A percentile compares a stretch with the other conserved stretches of the same genome.
Conservation (phyloP, 2,113 vertebrate species). For the Gracilinanus agilis region DNA sequence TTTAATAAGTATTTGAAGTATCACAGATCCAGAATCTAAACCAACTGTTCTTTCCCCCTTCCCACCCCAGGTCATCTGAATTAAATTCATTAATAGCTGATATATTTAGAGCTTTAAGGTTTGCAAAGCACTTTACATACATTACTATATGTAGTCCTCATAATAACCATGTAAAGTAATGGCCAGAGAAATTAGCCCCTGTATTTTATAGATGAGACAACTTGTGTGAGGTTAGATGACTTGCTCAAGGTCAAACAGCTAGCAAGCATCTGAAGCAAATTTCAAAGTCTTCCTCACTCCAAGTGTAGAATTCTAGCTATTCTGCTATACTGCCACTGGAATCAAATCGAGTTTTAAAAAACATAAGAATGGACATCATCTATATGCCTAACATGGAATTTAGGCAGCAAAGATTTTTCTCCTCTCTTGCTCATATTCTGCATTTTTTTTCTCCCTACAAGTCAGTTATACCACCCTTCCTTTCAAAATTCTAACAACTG, state of each 20-base stretch:
- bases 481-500: neutral
- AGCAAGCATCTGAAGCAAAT: neutral
- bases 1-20: neutral
- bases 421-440: neutral
- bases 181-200: neutral
- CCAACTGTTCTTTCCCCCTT: neutral
- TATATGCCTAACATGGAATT: neutral
- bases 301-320: neutral
- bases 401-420: neutral
- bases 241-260: neutral
- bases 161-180: neutral
- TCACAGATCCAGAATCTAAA: neutral
- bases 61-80: neutral
- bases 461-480: neutral
- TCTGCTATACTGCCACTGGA: neutral
- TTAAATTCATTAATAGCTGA: neutral
- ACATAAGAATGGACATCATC: neutral
- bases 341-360: neutral
- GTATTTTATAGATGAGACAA: neutral
- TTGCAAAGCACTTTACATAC: neutral
- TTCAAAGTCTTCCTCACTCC: neutral
- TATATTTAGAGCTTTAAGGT: neutral
- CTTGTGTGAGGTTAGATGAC: neutral
- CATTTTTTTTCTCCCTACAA: neutral
- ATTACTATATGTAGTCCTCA: neutral